Percentiles rank a stretch among this genome's conserved stretches.
Conservation (phyloP, 2,888 invertebrate species). For the Scaptomyza parva region DNA sequence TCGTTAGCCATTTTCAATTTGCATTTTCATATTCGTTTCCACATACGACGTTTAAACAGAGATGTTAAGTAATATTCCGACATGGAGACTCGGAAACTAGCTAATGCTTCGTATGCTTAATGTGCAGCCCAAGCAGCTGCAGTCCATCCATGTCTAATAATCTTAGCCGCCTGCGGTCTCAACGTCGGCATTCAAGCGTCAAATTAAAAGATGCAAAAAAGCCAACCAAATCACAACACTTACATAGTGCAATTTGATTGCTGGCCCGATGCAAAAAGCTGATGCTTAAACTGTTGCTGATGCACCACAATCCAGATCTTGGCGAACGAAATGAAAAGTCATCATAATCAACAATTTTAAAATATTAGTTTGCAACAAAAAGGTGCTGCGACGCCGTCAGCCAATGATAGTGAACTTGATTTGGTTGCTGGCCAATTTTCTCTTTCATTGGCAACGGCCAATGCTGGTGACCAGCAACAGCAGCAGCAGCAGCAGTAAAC, state of each 20-base stretch:
- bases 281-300: constrained; percentile 23
- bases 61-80: constrained; percentile 48
- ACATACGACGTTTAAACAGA: neutral
- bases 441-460: constrained; percentile 61
- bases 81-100: constrained; percentile 6
- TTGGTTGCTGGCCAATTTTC: constrained; percentile 66
- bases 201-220: constrained; percentile 53
- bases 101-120: constrained; percentile 53
- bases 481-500: neutral
- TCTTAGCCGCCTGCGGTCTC: constrained; percentile 45
- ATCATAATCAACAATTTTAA: constrained; percentile 72
- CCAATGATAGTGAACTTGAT: constrained; percentile 72
- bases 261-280: constrained; percentile 3
- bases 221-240: constrained; percentile 39
- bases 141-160: constrained; percentile 48
- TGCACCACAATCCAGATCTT: constrained; percentile 62
- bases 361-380: constrained; percentile 70
- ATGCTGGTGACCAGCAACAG: constrained; percentile 15
- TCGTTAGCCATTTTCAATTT: constrained; percentile 39
- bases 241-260: constrained; percentile 49
- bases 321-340: constrained; percentile 67
- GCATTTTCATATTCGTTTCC: constrained; percentile 22
- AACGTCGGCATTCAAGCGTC: constrained; percentile 55
- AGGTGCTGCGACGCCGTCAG: constrained; percentile 44
- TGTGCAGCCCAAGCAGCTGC: constrained; percentile 46